Evolutionary conservation across 2,797 vertebrate genomes (phyloP).

Genomic region (Macropus fuliginosus): DNA sequence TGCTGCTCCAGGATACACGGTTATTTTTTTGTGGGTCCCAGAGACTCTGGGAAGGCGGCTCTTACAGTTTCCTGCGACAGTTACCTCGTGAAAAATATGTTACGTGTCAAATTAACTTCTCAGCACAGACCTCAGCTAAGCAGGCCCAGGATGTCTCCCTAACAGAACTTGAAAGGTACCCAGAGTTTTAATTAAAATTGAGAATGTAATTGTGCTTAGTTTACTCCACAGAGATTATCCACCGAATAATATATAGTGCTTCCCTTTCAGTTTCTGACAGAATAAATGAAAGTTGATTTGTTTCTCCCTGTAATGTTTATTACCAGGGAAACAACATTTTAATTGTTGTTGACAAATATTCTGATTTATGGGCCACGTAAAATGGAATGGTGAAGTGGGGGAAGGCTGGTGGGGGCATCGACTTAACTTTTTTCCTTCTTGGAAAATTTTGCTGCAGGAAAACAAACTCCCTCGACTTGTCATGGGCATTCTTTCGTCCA

Average conservation of each 20-base stretch:
- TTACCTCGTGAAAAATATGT: slow-evolving; percentile 89
- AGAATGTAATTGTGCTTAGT: slow-evolving; percentile 85
- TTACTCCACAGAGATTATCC: slow-evolving; percentile 82
- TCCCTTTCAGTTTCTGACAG: slow-evolving; percentile 84
- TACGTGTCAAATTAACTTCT: slow-evolving; percentile 88
- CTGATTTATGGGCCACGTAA: slow-evolving; percentile 82
- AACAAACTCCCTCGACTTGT: slow-evolving; percentile 78
- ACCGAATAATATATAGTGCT: slow-evolving; percentile 83
- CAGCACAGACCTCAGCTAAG: slow-evolving; percentile 85
- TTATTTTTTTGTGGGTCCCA: slow-evolving; percentile 88
- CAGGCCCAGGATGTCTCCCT: slow-evolving; percentile 85
- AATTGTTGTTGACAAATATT: slow-evolving; percentile 87
- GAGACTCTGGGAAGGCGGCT: slow-evolving; percentile 84
- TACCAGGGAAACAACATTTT: slow-evolving; percentile 82
- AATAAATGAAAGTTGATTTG: slow-evolving; percentile 87
- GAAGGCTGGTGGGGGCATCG: slow-evolving; percentile 69
- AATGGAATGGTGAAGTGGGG: slow-evolving; percentile 24
- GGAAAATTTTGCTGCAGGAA: slow-evolving; percentile 79
- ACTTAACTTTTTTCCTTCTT: slow-evolving; percentile 80
- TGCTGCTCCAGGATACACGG: slow-evolving; percentile 87
- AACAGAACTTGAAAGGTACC: slow-evolving; percentile 87
- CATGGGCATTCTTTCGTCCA: slow-evolving; percentile 83
- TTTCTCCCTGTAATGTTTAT: slow-evolving; percentile 83
- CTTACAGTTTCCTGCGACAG: slow-evolving; percentile 85
- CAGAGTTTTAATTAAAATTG: slow-evolving; percentile 90